These are phyloP conservation scores for Exephanes ischioxanthus DNA, from an alignment of 2,888 invertebrate genomes.

Conservation along the genomic window DNA sequence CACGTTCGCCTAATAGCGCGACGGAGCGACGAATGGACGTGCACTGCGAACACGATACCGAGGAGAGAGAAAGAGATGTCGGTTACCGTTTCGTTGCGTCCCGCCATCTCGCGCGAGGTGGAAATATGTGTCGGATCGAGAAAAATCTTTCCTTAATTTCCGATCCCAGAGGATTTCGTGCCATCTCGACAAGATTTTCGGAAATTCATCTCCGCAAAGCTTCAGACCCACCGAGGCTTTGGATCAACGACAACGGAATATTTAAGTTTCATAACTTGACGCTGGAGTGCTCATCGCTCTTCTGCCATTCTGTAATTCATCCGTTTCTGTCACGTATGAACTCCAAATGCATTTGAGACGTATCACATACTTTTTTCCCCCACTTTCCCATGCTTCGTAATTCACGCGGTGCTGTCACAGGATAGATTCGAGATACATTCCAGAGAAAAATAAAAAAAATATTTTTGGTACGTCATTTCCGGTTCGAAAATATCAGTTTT, in stretches of 20 bases:
- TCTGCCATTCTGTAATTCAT: not conserved
- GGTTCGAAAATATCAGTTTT: no score
- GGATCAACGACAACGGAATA: not conserved
- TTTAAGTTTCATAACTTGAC: not conserved
- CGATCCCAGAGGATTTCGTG: slow-evolving; percentile 37
- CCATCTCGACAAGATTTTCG: slow-evolving; percentile 3
- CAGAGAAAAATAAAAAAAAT: no score
- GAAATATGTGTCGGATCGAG: slow-evolving; percentile 6
- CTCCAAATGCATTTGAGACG: no score
- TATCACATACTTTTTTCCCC: no score
- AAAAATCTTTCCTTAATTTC: slow-evolving; percentile 16
- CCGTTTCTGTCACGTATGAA: no score
- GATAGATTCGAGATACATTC: no score
- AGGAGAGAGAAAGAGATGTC: not conserved
- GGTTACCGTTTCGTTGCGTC: not conserved
- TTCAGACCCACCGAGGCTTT: not conserved
- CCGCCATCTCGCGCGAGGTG: not conserved
- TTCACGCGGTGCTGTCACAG: no score
- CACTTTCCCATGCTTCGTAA: no score
- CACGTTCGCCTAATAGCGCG: slow-evolving; percentile 51
- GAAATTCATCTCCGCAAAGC: not conserved
- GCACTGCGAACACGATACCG: not conserved
- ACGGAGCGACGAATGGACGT: slow-evolving; percentile 30
- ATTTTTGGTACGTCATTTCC: no score
- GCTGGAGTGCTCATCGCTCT: no score